phyloP scores from a whole-genome alignment of 2,113 vertebrate species.

The Neodontobutis hainanensis region DNA sequence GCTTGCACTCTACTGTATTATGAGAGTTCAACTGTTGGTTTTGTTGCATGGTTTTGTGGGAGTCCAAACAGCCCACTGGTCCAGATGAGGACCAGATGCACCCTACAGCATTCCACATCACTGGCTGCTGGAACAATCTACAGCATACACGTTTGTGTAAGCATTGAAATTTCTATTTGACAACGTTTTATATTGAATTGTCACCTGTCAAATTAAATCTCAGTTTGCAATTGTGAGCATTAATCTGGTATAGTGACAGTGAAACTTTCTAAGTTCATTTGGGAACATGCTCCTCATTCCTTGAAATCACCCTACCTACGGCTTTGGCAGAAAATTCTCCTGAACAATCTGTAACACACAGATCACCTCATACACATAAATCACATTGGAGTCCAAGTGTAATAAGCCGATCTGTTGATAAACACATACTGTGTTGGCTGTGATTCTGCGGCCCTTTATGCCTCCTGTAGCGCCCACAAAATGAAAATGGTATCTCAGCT shows the following conservation, averaged over 20 bases:
- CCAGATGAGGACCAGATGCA: constrained; percentile 72
- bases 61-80: constrained; percentile 55
- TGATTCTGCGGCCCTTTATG: constrained; percentile 34
- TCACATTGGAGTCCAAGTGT: constrained; percentile 6
- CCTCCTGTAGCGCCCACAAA: constrained; percentile 1
- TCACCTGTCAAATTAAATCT: too few species aligned
- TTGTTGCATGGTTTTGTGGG: constrained; percentile 52
- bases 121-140: constrained; percentile 39
- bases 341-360: neutral
- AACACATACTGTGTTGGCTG: constrained; percentile 24
- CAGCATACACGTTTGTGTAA: neutral
- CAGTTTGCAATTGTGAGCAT: too few species aligned
- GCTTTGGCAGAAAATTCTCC: too few species aligned
- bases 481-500: too few species aligned
- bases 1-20: constrained; percentile 14
- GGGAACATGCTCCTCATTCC: constrained; percentile 24
- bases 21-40: constrained; percentile 32
- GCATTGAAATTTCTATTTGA: too few species aligned
- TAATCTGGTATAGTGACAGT: too few species aligned
- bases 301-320: too few species aligned
- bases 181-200: too few species aligned
- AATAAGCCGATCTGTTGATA: constrained; percentile 17
- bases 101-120: constrained; percentile 6
- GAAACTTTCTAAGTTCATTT: too few species aligned
- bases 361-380: constrained; percentile 7